Conservation (phyloP, 2,113 vertebrate genomes). For the Heterotis niloticus region DNA sequence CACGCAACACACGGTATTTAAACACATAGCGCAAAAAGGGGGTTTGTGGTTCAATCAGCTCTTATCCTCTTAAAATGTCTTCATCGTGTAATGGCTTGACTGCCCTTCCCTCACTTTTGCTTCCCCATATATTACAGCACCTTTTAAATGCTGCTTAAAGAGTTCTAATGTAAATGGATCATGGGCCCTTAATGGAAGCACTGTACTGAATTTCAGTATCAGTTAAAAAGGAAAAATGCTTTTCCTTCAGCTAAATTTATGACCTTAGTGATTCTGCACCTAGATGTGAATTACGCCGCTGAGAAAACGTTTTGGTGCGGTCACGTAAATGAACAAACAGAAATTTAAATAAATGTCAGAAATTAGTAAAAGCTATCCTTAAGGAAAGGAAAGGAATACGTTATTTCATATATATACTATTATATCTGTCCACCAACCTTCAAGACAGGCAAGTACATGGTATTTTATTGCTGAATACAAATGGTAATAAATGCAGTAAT, state of each 20-base stretch:
- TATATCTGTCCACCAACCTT: no score
- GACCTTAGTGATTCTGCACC: neutral
- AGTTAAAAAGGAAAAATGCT: neutral
- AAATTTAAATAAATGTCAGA: neutral
- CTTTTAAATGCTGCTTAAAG: neutral
- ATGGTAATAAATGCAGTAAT: no score
- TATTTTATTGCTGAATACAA: no score
- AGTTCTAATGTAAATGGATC: no score
- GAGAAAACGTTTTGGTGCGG: neutral
- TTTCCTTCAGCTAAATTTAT: neutral
- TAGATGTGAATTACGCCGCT: neutral
- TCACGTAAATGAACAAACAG: conserved; percentile 3
- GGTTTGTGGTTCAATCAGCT: no score
- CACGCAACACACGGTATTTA: no score
- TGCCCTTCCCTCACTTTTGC: neutral
- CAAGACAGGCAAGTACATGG: no score
- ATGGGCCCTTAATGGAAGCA: neutral
- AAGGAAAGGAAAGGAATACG: no score
- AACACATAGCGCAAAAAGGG: no score
- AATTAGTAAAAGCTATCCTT: neutral
- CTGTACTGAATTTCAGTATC: neutral
- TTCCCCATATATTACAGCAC: neutral
- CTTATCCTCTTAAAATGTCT: no score
- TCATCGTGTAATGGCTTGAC: no score
- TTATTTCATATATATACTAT: no score